phyloP scores from a whole-genome alignment of 2,113 vertebrate species.

The Hippolais icterina region DNA sequence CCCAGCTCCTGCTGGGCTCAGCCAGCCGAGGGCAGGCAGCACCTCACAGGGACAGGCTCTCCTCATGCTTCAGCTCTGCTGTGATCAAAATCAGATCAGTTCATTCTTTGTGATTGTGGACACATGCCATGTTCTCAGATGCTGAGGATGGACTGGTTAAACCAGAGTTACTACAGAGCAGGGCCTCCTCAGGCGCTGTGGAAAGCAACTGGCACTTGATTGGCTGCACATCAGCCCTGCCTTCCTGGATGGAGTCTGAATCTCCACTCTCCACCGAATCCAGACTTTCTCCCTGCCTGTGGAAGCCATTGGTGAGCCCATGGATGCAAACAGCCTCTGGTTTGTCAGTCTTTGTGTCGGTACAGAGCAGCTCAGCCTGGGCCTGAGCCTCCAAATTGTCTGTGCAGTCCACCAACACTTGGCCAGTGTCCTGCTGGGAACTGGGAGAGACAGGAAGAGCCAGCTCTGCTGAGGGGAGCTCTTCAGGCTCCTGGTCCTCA shows the following conservation, averaged over 20 bases:
- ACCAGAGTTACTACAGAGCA: constrained; percentile 71
- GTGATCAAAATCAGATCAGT: not conserved
- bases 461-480: not conserved
- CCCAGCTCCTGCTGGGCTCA: not conserved
- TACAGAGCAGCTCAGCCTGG: not conserved
- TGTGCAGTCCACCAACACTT: not conserved
- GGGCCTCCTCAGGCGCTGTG: not conserved
- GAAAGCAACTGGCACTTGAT: constrained; percentile 61
- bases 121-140: constrained; percentile 71
- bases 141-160: constrained; percentile 81
- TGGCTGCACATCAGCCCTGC: constrained; percentile 43
- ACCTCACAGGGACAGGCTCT: not conserved
- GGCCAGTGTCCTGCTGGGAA: not conserved
- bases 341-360: not conserved
- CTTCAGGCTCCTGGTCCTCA: not conserved
- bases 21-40: not conserved
- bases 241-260: constrained; percentile 23
- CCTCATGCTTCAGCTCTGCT: constrained; percentile 10
- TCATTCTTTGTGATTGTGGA: constrained; percentile 65
- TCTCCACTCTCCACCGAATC: constrained; percentile 70
- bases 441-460: not conserved
- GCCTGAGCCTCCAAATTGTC: not conserved
- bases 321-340: not conserved
- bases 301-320: constrained; percentile 83
- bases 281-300: constrained; percentile 50